These are phyloP conservation scores for Drosophila littoralis DNA, from an alignment of 1,140 invertebrate species.

Conservation along the genomic window DNA sequence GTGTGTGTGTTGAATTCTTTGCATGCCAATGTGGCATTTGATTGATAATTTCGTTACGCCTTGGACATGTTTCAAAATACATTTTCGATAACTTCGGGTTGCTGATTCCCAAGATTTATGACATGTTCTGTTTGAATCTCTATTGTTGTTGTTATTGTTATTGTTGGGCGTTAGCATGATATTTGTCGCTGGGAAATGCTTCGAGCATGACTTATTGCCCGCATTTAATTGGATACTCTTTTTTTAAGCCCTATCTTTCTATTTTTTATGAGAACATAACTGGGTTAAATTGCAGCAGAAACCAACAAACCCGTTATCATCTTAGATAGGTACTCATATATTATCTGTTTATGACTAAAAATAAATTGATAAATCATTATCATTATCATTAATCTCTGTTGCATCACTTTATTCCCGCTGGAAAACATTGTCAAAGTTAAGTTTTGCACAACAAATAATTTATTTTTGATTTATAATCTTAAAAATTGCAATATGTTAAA, in stretches of 20 bases:
- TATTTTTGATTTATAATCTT: conserved; percentile 40
- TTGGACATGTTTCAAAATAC: conserved; percentile 62
- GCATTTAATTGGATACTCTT: conserved; percentile 49
- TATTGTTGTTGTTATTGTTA: conserved; percentile 38
- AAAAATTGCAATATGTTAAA: conserved; percentile 63
- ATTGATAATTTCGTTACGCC: conserved; percentile 81
- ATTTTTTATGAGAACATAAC: neutral
- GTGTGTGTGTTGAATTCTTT: conserved; percentile 68
- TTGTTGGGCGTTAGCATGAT: conserved; percentile 40
- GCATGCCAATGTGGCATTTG: conserved; percentile 77
- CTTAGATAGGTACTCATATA: neutral
- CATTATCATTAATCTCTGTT: no score
- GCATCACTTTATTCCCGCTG: neutral
- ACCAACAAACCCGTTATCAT: conserved; percentile 1
- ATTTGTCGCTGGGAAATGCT: conserved; percentile 47
- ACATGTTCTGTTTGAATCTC: conserved; percentile 49
- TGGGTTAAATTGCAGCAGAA: conserved; percentile 14
- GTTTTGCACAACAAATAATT: conserved; percentile 25
- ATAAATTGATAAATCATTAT: no score
- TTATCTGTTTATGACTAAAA: neutral
- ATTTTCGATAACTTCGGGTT: conserved; percentile 60
- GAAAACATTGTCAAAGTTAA: neutral
- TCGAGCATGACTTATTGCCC: conserved; percentile 65
- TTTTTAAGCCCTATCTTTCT: neutral
- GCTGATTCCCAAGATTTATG: conserved; percentile 63